phyloP scores from a whole-genome alignment of 1,140 invertebrate genomes.

The Drosophila punjabiensis region DNA sequence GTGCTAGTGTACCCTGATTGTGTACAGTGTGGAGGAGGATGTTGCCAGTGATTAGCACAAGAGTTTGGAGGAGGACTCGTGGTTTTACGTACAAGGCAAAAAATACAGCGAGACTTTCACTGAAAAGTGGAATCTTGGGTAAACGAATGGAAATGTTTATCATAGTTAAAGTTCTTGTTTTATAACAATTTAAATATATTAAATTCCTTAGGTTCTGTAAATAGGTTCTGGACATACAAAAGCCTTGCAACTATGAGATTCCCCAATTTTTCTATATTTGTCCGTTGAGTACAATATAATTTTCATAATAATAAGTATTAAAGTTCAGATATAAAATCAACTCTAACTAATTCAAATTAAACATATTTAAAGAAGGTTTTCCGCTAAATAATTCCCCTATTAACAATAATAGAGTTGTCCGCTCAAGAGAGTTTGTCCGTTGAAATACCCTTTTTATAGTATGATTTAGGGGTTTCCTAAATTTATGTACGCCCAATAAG shows the following conservation, averaged over 20 bases:
- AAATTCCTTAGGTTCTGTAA: too few relatives aligned
- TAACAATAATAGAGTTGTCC: neutral
- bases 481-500: conserved; percentile 10
- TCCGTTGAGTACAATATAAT: too few relatives aligned
- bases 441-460: neutral
- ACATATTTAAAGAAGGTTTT: too few relatives aligned
- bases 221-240: too few relatives aligned
- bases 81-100: neutral
- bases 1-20: conserved; percentile 7
- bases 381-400: neutral
- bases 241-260: too few relatives aligned
- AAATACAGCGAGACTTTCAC: neutral
- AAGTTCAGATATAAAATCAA: too few relatives aligned
- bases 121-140: neutral
- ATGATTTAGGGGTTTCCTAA: neutral
- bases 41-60: conserved; percentile 31
- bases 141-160: neutral
- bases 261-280: too few relatives aligned
- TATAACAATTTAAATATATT: neutral
- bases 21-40: conserved; percentile 14
- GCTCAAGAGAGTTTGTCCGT: neutral
- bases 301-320: too few relatives aligned
- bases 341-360: too few relatives aligned
- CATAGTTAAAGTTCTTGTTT: neutral
- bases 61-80: conserved; percentile 26